Percentiles rank a stretch among this genome's conserved stretches.
Conservation (phyloP, 2,888 invertebrate genomes). For the Punctoribates punctum region DNA sequence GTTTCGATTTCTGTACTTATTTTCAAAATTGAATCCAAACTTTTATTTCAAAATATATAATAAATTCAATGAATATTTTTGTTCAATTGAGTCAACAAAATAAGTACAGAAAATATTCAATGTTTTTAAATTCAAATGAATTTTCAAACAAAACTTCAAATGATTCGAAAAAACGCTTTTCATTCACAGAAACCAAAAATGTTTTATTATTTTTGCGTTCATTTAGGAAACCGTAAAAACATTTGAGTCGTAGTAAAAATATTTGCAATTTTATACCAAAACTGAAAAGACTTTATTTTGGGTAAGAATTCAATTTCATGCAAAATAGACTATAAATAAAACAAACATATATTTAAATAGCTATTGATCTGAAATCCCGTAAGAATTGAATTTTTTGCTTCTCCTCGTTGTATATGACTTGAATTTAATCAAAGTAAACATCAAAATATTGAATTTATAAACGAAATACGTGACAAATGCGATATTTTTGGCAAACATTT, state of each 20-base stretch:
- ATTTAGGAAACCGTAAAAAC: neutral
- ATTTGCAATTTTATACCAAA: neutral
- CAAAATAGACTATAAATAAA: slow-evolving; percentile 12
- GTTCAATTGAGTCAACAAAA: too few relatives aligned
- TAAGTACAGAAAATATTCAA: too few relatives aligned
- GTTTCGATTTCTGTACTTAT: too few relatives aligned
- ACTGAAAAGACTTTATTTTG: neutral
- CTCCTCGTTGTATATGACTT: neutral
- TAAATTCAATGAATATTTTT: too few relatives aligned
- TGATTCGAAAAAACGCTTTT: too few relatives aligned
- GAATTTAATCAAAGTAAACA: slow-evolving; percentile 30
- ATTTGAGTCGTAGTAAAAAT: neutral
- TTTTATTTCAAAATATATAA: too few relatives aligned
- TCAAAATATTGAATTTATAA: slow-evolving; percentile 2
- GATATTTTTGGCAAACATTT: neutral
- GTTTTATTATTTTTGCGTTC: neutral
- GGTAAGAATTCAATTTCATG: slow-evolving; percentile 9
- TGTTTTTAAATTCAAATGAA: too few relatives aligned
- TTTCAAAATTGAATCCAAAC: too few relatives aligned
- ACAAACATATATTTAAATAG: slow-evolving; percentile 7
- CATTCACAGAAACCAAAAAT: too few relatives aligned
- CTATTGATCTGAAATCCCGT: neutral
- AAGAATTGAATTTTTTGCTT: too few relatives aligned
- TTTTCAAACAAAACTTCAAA: too few relatives aligned
- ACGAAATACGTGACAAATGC: slow-evolving; percentile 15